A percentile compares a stretch with the other conserved stretches of the same genome.
These are phyloP conservation scores for Whitmania pigra DNA, from an alignment of 1,140 invertebrate genomes.

Conservation along the genomic window DNA sequence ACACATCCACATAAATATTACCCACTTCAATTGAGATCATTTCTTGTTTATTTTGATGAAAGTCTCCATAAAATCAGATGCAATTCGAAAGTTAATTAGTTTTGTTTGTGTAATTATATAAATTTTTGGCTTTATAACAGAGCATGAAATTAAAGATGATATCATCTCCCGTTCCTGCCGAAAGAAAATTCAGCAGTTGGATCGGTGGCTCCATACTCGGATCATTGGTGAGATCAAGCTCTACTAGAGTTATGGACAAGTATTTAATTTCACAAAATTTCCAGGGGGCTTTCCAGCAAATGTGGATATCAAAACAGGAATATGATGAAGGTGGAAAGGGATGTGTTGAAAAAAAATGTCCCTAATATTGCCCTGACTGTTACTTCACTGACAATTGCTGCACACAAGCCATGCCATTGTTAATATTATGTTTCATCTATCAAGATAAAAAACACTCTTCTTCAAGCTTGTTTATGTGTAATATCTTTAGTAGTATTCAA, in stretches of 20 bases:
- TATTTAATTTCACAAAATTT: conserved; percentile 14
- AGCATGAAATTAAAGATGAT: conserved; percentile 75
- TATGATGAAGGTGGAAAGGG: conserved; percentile 85
- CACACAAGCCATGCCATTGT: neutral
- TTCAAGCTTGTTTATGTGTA: too few species aligned
- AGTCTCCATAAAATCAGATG: neutral
- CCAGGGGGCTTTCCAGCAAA: conserved; percentile 83
- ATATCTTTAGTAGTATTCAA: too few species aligned
- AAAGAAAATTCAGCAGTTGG: conserved; percentile 82
- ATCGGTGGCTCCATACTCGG: conserved; percentile 90
- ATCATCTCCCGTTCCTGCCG: conserved; percentile 52
- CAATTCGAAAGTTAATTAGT: neutral
- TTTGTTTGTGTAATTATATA: neutral
- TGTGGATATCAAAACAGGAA: conserved; percentile 94
- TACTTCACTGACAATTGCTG: neutral
- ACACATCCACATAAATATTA: too few species aligned
- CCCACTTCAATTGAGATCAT: neutral
- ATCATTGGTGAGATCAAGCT: conserved; percentile 51
- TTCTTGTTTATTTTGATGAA: conserved; percentile 5
- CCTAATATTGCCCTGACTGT: conserved; percentile 43
- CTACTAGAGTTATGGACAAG: neutral
- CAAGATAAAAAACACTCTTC: neutral
- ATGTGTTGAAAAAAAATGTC: conserved; percentile 82
- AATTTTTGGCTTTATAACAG: conserved; percentile 34
- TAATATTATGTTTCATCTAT: neutral